phyloP scores from a whole-genome alignment of 2,113 vertebrate species.

The Antennarius striatus region DNA sequence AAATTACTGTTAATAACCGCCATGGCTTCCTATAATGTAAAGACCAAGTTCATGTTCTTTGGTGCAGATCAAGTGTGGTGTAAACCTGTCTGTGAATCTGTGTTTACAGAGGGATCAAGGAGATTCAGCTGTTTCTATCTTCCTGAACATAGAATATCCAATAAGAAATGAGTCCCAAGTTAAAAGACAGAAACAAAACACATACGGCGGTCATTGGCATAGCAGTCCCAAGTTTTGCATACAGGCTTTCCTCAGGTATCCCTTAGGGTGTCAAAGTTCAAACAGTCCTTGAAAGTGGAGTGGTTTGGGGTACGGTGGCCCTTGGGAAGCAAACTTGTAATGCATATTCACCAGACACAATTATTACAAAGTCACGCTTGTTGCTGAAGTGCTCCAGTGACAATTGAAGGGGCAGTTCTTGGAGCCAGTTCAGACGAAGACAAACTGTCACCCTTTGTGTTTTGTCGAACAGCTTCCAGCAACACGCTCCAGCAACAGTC shows the following conservation, averaged over 20 bases:
- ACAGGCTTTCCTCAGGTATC: slow-evolving; percentile 51
- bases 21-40: slow-evolving; percentile 43
- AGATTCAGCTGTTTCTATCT: slow-evolving; percentile 33
- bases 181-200: slow-evolving; percentile 3
- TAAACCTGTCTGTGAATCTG: slow-evolving; percentile 21
- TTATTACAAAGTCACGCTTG: slow-evolving; percentile 31
- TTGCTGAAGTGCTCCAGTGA: slow-evolving; percentile 37
- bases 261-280: slow-evolving; percentile 54
- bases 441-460: slow-evolving; percentile 13
- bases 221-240: slow-evolving; percentile 69
- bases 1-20: slow-evolving; percentile 11
- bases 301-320: slow-evolving; percentile 9
- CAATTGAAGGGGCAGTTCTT: slow-evolving; percentile 41
- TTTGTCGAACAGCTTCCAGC: slow-evolving; percentile 18
- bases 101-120: slow-evolving; percentile 32
- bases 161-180: slow-evolving; percentile 30
- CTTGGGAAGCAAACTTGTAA: slow-evolving; percentile 44
- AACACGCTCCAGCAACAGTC: slow-evolving; percentile 47
- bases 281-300: slow-evolving; percentile 37
- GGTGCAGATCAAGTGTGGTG: slow-evolving; percentile 29
- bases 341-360: slow-evolving; percentile 57
- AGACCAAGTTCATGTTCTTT: slow-evolving; percentile 65
- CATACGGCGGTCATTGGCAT: slow-evolving; percentile 49
- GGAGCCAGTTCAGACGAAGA: slow-evolving; percentile 25
- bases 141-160: slow-evolving; percentile 36